A percentile compares a stretch with the other conserved stretches of the same genome.
Evolutionary conservation across 2,888 invertebrate species (phyloP).

Genomic region (Tetranychus piercei): DNA sequence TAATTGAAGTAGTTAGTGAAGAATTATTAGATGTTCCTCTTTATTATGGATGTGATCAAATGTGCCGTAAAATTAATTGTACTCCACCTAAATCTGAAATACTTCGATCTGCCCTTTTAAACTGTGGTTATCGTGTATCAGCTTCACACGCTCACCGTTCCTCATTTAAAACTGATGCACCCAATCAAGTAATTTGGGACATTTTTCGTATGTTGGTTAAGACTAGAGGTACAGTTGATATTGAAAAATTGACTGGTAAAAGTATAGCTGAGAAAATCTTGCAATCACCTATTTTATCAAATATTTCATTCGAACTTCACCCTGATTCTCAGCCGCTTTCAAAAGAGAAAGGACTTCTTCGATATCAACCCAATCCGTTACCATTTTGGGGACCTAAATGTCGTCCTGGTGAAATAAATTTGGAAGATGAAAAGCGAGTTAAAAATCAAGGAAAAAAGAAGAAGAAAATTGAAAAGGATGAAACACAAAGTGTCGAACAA

Average conservation of each 20-base stretch:
- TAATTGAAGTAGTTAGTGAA: constrained; percentile 36
- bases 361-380: constrained; percentile 71
- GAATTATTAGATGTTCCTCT: constrained; percentile 67
- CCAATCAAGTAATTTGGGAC: constrained; percentile 71
- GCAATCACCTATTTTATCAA: neutral
- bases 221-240: neutral
- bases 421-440: constrained; percentile 20
- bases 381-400: constrained; percentile 81
- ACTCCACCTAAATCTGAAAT: constrained; percentile 47
- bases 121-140: constrained; percentile 76
- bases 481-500: neutral
- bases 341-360: constrained; percentile 47
- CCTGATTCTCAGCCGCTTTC: constrained; percentile 62
- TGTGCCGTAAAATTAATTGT: constrained; percentile 50
- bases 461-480: constrained; percentile 6
- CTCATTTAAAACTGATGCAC: constrained; percentile 82
- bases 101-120: constrained; percentile 67
- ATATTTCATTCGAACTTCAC: constrained; percentile 38
- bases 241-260: constrained; percentile 17
- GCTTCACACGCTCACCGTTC: constrained; percentile 70
- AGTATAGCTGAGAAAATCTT: constrained; percentile 17
- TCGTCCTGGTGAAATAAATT: constrained; percentile 40
- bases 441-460: constrained; percentile 24
- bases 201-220: constrained; percentile 59
- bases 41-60: constrained; percentile 61